Conservation (phyloP, 2,888 invertebrate genomes). For the Rhodophaea formosa region DNA sequence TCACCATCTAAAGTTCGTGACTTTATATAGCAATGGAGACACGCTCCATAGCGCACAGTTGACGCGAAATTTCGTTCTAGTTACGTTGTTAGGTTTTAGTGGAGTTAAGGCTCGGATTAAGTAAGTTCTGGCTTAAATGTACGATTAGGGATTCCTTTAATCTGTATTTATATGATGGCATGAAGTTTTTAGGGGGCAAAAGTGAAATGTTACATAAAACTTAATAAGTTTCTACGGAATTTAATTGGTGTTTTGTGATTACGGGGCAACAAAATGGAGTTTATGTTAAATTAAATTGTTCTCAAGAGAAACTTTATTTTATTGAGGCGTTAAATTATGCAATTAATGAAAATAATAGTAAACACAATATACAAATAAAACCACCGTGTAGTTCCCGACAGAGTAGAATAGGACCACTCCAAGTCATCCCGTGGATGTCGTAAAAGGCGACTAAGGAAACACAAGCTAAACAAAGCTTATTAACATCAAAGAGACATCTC, state of each 20-base stretch:
- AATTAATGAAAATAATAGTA: too few species aligned
- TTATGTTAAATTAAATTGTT: not conserved
- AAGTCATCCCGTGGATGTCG: too few species aligned
- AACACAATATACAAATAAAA: too few species aligned
- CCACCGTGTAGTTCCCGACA: too few species aligned
- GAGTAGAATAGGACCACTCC: too few species aligned
- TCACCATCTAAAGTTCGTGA: not conserved
- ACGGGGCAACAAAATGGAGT: not conserved
- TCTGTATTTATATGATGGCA: constrained; percentile 5
- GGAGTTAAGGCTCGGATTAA: constrained; percentile 26
- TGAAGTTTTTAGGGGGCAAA: not conserved
- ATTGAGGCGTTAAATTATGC: too few species aligned
- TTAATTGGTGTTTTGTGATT: not conserved
- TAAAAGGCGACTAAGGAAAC: too few species aligned
- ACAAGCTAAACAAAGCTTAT: too few species aligned
- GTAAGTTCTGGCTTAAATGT: constrained; percentile 23
- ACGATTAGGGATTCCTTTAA: constrained; percentile 26
- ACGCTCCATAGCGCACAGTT: constrained; percentile 37
- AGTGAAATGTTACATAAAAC: constrained; percentile 2
- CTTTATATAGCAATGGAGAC: constrained; percentile 23
- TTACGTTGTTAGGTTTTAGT: constrained; percentile 29
- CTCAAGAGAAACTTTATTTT: too few species aligned
- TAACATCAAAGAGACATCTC: too few species aligned
- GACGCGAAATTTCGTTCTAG: constrained; percentile 23
- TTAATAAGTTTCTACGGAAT: not conserved